Conservation (phyloP, 2,797 vertebrate genomes). For the Sebastes nivosus region DNA sequence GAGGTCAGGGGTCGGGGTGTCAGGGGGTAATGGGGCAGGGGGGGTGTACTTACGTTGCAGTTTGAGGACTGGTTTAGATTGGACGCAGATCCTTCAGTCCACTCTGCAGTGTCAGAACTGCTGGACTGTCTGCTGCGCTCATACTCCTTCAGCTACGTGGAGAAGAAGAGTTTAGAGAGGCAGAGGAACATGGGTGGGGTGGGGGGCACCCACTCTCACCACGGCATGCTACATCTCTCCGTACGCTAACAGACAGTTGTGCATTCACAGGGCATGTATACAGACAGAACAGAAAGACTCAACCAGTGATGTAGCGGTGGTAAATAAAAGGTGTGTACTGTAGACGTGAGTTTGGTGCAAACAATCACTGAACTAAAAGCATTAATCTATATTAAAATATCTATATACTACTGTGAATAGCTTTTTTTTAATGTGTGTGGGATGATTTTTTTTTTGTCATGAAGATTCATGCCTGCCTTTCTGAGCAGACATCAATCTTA, state of each 20-base stretch:
- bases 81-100: constrained; percentile 90
- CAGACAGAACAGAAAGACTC: constrained; percentile 1
- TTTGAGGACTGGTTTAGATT: constrained; percentile 92
- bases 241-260: not conserved
- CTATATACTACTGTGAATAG: not conserved
- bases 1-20: constrained; percentile 11
- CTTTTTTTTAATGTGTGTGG: not conserved
- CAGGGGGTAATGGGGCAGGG: constrained; percentile 5
- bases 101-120: constrained; percentile 88
- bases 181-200: constrained; percentile 58
- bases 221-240: constrained; percentile 37
- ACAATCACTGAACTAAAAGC: not conserved
- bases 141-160: constrained; percentile 98
- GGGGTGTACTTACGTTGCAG: constrained; percentile 92
- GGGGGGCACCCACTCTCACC: constrained; percentile 65
- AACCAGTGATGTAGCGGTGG: constrained; percentile 31
- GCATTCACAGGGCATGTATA: constrained; percentile 20
- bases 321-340: not conserved
- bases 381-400: not conserved
- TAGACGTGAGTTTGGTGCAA: too few relatives aligned
- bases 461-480: not conserved
- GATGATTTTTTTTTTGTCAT: not conserved
- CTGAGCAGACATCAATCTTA: not conserved
- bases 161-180: constrained; percentile 86
- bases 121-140: constrained; percentile 92